A percentile compares a stretch with the other conserved stretches of the same genome.
Evolutionary conservation across 2,113 vertebrate species (phyloP).

Genomic region (Hippolais icterina): DNA sequence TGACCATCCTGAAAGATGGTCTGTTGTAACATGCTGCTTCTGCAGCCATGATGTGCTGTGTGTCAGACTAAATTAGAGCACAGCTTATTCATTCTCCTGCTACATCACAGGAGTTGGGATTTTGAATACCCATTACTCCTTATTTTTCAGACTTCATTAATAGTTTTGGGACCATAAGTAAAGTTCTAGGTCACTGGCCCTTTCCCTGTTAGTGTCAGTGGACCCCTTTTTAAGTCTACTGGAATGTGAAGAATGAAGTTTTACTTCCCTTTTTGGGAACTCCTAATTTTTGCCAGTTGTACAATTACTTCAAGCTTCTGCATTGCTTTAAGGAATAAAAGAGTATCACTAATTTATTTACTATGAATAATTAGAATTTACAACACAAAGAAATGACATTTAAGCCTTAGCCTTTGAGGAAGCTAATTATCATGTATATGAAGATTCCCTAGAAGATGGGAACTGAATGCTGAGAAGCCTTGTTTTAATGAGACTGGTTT

Average conservation of each 20-base stretch:
- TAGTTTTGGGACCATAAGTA: constrained; percentile 24
- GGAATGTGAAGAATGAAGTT: constrained; percentile 65
- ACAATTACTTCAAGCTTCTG: constrained; percentile 39
- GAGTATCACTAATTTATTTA: constrained; percentile 52
- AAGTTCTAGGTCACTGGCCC: constrained; percentile 65
- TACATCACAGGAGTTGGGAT: not conserved
- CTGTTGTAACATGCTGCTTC: not conserved
- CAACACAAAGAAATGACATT: constrained; percentile 53
- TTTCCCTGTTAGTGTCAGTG: constrained; percentile 38
- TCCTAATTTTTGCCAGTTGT: constrained; percentile 57
- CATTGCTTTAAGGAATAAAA: constrained; percentile 23
- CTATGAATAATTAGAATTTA: constrained; percentile 49
- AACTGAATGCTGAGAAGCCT: constrained; percentile 29
- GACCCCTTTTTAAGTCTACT: constrained; percentile 37
- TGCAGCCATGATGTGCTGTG: not conserved
- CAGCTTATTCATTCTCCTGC: not conserved
- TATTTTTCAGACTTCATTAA: constrained; percentile 53
- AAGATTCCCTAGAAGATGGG: constrained; percentile 16
- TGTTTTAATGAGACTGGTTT: constrained; percentile 16
- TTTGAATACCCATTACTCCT: constrained; percentile 21
- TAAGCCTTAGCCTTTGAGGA: constrained; percentile 29
- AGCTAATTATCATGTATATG: constrained; percentile 39
- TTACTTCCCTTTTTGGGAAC: constrained; percentile 49
- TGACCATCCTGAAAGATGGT: not conserved
- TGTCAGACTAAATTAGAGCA: constrained; percentile 30